These are phyloP conservation scores for Geodia barretti DNA, from an alignment of 37 sponge, comb jelly and placozoan genomes.

Conservation along the genomic window DNA sequence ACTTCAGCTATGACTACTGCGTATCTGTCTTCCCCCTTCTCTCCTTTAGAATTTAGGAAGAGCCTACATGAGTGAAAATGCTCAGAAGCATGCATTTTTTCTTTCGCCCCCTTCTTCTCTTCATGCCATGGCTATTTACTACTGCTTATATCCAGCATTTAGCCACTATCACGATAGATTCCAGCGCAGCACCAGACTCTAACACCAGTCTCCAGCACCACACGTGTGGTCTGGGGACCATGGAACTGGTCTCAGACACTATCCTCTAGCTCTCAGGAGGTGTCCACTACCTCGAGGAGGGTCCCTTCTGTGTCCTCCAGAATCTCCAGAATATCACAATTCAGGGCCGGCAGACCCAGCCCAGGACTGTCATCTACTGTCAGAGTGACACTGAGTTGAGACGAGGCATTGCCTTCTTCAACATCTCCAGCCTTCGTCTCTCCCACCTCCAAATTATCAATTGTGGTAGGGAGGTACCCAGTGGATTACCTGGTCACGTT, in stretches of 20 bases:
- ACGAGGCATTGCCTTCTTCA: constrained; percentile 25
- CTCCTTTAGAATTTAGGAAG: no score
- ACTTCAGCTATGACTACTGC: no score
- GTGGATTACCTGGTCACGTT: background rate
- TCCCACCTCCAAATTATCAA: background rate
- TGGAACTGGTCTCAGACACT: constrained; percentile 20
- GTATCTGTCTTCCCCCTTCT: no score
- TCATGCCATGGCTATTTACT: no score
- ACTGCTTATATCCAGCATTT: no score
- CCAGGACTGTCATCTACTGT: no score
- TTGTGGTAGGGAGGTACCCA: constrained; percentile 16
- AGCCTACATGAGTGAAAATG: no score
- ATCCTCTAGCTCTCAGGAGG: constrained; percentile 5
- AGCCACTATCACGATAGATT: no score
- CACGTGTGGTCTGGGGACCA: background rate
- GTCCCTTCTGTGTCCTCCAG: background rate
- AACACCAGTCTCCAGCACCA: constrained; percentile 17
- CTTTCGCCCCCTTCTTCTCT: no score
- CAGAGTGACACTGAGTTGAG: no score
- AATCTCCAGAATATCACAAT: constrained; percentile 28
- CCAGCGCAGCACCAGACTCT: background rate
- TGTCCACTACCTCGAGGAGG: background rate
- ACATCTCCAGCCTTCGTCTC: constrained; percentile 15
- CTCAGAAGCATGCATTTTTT: no score
- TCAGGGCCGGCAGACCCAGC: no score